Base-by-base conservation (phyloP, 2,113 vertebrate species). In the Mus spicilegus region DNA sequence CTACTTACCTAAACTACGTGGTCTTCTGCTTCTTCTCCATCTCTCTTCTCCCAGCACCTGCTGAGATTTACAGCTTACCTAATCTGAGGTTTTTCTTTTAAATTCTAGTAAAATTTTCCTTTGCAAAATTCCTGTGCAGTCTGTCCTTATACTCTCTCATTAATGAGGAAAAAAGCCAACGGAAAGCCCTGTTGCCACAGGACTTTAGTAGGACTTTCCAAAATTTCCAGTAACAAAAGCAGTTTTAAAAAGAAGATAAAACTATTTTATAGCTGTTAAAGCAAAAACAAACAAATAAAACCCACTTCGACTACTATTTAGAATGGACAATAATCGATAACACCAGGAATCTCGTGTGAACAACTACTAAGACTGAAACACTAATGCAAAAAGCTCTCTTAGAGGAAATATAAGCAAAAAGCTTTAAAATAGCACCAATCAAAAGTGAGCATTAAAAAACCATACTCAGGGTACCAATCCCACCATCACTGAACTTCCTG, bases 311-410 rank as follows among this genome's bases (percentile, higher is more conserved):
- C 91, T 98, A 98, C 96, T 97, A 98, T 98, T 98, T 97, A 98
- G 90, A 97, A 96, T 96, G 98, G 94, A 78, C 65, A 97, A 94
- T 98, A 98, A 98, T 98, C 97, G 98, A 95, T 97, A 98, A 98
- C 95, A 98, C 97, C 97, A 98, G 94, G 97, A 96, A 98, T 98
- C 98, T 99, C 98, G 97, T 98, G 95, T 96, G 86, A 97, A 97
- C 96, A 97, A 90, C 95, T 56, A 98, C 97, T 97, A 98, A 87
- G 72, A 98, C 94, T 11, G 0, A 98, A 98, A 97, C 42, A 96
- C 69, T 94, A 94, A 93, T 96, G 95, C 95, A 98, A 97, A 69
- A 97, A 97, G 77, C 98, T 24, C 30, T 78, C 61, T 91, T 78
- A 87, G 77, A 97, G 97, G 95, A 97, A 98, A 98, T 87, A 94